Evolutionary conservation across 2,797 vertebrate genomes (phyloP).

Genomic region (Rhinella marina): DNA sequence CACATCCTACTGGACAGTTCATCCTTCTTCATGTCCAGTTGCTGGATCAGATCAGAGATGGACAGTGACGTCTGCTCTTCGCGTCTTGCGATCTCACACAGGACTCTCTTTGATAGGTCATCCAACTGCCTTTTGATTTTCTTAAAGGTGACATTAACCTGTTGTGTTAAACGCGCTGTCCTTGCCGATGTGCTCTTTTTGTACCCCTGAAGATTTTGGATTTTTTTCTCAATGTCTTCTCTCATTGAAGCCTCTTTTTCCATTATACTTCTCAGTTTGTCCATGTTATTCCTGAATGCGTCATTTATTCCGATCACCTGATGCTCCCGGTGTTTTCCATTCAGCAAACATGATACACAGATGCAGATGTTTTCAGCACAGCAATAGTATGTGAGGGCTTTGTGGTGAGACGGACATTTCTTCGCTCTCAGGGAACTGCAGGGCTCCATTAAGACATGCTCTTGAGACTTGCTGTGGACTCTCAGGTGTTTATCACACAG

Average conservation of each 20-base stretch:
- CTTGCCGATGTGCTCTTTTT: neutral
- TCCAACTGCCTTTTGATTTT: neutral
- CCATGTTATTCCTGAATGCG: neutral
- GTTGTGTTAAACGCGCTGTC: neutral
- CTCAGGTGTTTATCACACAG: neutral
- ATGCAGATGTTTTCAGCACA: neutral
- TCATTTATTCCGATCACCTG: neutral
- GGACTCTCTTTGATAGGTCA: neutral
- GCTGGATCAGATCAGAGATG: neutral
- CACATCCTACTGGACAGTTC: neutral
- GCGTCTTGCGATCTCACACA: neutral
- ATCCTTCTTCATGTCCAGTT: neutral
- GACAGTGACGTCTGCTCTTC: neutral
- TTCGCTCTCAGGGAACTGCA: neutral
- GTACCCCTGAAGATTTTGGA: neutral
- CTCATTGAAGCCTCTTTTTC: neutral
- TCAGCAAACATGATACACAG: neutral
- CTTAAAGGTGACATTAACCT: neutral
- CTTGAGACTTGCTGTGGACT: neutral
- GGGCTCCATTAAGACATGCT: conserved; percentile 13
- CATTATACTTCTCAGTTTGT: neutral
- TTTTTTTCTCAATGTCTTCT: neutral
- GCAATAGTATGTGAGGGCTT: conserved; percentile 16
- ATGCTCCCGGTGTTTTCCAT: neutral
- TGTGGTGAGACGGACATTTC: conserved; percentile 18